Evolutionary conservation across 2,113 vertebrate species (phyloP).

Genomic region (Cynopterus brachyotis): DNA sequence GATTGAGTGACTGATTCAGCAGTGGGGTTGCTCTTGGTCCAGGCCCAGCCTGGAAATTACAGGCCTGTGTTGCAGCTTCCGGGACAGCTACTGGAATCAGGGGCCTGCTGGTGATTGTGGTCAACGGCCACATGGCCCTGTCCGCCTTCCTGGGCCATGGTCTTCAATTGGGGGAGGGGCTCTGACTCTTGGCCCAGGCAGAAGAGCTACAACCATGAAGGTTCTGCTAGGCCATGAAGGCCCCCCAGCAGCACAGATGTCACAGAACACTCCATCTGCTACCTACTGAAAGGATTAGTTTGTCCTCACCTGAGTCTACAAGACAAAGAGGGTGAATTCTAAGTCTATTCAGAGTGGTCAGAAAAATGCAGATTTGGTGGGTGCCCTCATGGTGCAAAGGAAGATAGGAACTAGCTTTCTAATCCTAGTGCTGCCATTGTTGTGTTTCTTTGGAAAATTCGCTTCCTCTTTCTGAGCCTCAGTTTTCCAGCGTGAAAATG

Average conservation of each 20-base stretch:
- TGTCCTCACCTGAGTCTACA: rapidly evolving
- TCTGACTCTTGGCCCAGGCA: background rate
- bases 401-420: background rate
- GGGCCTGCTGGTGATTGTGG: slow-evolving; percentile 37
- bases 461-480: background rate
- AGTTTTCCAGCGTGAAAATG: background rate
- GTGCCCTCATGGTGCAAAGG: rapidly evolving
- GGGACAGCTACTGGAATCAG: slow-evolving; percentile 53
- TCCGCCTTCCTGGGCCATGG: background rate
- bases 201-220: background rate
- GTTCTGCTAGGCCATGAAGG: background rate
- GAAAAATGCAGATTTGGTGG: background rate
- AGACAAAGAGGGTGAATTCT: background rate
- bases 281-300: background rate
- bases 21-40: slow-evolving; percentile 36
- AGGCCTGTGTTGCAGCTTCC: slow-evolving; percentile 57
- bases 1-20: background rate
- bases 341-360: rapidly evolving
- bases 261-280: background rate
- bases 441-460: background rate
- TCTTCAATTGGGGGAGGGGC: background rate
- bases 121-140: slow-evolving; percentile 10
- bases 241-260: background rate
- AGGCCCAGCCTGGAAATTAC: slow-evolving; percentile 69
- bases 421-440: background rate